Conservation (phyloP, 2,797 vertebrate species). For the Sphenodon punctatus region DNA sequence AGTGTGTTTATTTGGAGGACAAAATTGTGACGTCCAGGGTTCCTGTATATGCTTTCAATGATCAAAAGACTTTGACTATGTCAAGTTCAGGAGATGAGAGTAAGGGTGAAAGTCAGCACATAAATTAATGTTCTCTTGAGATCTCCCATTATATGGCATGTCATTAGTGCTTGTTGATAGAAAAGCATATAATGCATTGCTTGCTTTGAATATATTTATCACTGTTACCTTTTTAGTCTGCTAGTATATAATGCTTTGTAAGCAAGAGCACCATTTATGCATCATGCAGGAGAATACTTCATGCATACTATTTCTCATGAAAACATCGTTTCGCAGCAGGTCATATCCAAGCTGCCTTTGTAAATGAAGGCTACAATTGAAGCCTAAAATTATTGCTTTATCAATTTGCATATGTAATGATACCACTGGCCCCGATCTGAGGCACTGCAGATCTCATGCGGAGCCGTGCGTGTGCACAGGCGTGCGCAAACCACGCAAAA, state of each 20-base stretch:
- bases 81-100: conserved; percentile 28
- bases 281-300: background rate
- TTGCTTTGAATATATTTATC: background rate
- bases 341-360: background rate
- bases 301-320: background rate
- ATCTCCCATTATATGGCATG: background rate
- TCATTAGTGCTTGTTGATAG: background rate
- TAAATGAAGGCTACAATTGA: too few species aligned
- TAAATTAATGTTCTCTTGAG: conserved; percentile 2
- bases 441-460: too few species aligned
- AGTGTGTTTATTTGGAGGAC: background rate
- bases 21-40: background rate
- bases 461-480: too few species aligned
- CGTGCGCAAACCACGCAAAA: too few species aligned
- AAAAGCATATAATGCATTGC: background rate
- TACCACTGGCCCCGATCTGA: too few species aligned
- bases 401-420: too few species aligned
- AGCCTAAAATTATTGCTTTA: background rate
- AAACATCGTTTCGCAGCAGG: background rate
- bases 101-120: background rate
- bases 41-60: background rate
- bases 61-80: background rate
- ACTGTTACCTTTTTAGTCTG: background rate
- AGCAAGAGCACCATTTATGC: background rate
- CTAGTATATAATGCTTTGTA: background rate